phyloP scores from a whole-genome alignment of 2,797 vertebrate genomes.

The Takifugu rubripes region DNA sequence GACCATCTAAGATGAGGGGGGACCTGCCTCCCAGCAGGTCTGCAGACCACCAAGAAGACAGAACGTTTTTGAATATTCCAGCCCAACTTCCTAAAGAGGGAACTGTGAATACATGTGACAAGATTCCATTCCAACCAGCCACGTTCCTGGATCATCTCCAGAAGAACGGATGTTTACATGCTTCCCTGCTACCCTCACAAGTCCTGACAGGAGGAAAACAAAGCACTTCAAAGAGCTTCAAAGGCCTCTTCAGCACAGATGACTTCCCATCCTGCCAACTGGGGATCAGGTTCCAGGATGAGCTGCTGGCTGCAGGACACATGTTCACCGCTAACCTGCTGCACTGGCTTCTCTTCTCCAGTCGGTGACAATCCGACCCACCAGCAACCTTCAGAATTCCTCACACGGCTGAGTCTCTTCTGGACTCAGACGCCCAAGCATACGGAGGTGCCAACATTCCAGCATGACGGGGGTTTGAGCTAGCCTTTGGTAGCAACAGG shows the following conservation, averaged over 20 bases:
- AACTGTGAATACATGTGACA: too few relatives aligned
- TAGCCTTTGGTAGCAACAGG: slow-evolving; percentile 60
- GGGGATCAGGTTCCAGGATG: slow-evolving; percentile 61
- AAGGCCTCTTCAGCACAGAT: slow-evolving; percentile 38
- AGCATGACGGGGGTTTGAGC: slow-evolving; percentile 69
- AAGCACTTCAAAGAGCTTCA: slow-evolving; percentile 52
- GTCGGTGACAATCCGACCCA: slow-evolving; percentile 14
- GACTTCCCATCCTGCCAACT: slow-evolving; percentile 59
- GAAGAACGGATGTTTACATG: neutral
- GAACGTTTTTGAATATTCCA: too few relatives aligned
- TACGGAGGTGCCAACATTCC: slow-evolving; percentile 70
- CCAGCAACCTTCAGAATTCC: slow-evolving; percentile 52
- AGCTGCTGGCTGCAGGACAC: slow-evolving; percentile 39
- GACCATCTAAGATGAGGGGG: too few relatives aligned
- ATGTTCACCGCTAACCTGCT: slow-evolving; percentile 20
- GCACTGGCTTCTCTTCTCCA: slow-evolving; percentile 27
- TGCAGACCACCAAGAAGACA: too few relatives aligned
- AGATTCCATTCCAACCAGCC: too few relatives aligned
- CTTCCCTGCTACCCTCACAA: neutral
- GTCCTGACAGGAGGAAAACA: slow-evolving; percentile 42
- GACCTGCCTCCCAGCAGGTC: too few relatives aligned
- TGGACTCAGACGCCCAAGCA: slow-evolving; percentile 39
- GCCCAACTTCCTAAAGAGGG: too few relatives aligned
- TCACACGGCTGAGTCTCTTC: slow-evolving; percentile 49
- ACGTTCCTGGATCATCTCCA: too few relatives aligned